These are phyloP conservation scores for Cryptotis parvus DNA, from an alignment of 2,113 vertebrate genomes.

Conservation along the genomic window DNA sequence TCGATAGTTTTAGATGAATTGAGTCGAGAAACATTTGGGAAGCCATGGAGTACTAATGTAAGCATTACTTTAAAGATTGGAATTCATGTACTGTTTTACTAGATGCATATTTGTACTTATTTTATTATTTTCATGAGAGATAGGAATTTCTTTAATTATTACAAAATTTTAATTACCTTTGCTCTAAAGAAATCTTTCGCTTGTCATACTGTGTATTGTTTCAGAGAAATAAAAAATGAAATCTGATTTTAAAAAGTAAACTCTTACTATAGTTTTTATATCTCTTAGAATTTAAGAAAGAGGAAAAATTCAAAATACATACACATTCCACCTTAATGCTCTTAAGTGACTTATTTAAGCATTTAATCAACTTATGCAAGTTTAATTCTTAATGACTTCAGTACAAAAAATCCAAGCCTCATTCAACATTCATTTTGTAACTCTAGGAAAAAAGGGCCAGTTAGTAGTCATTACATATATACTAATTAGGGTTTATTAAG, in stretches of 20 bases:
- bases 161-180: constrained; percentile 42
- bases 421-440: constrained; percentile 27
- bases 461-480: not conserved
- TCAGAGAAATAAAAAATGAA: constrained; percentile 39
- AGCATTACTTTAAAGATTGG: constrained; percentile 18
- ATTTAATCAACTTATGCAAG: constrained; percentile 22
- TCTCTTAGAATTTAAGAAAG: not conserved
- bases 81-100: constrained; percentile 5
- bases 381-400: constrained; percentile 61
- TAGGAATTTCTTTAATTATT: constrained; percentile 15
- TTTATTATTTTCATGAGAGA: constrained; percentile 3
- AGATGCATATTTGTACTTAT: constrained; percentile 9
- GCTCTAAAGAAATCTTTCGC: constrained; percentile 1
- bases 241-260: constrained; percentile 29
- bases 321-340: constrained; percentile 38
- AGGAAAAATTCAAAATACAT: constrained; percentile 29
- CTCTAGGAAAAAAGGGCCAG: constrained; percentile 24
- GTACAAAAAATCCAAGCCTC: constrained; percentile 43
- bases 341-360: constrained; percentile 11
- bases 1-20: constrained; percentile 52
- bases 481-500: not conserved
- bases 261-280: not conserved
- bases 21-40: constrained; percentile 36
- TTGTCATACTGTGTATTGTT: constrained; percentile 5
- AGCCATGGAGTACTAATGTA: constrained; percentile 22